Evolutionary conservation across 1,140 invertebrate genomes (phyloP).

Genomic region (Portunus trituberculatus): DNA sequence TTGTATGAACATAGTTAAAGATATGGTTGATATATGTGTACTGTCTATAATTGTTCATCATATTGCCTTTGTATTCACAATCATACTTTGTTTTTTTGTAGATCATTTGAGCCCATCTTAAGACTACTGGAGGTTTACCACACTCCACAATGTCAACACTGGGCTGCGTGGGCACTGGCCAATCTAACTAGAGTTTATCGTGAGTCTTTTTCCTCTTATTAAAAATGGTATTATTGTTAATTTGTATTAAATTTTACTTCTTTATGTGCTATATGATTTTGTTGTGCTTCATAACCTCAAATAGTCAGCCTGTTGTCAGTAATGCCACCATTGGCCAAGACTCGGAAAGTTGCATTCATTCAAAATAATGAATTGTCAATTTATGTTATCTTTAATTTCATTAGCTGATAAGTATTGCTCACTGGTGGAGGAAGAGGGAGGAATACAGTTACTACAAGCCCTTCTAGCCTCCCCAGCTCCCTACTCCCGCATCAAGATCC

Average conservation of each 20-base stretch:
- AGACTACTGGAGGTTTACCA: conserved; percentile 89
- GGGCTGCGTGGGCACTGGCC: conserved; percentile 98
- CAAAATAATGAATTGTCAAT: neutral
- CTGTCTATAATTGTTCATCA: neutral
- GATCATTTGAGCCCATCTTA: conserved; percentile 94
- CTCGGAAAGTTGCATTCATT: neutral
- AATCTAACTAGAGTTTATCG: conserved; percentile 96
- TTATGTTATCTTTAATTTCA: conserved; percentile 78
- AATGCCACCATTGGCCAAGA: neutral
- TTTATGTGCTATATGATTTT: neutral
- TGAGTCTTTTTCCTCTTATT: conserved; percentile 79
- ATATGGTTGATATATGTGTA: neutral
- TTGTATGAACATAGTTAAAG: neutral
- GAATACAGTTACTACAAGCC: conserved; percentile 87
- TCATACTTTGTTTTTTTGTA: conserved; percentile 76
- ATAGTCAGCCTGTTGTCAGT: neutral
- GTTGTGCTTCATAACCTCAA: neutral
- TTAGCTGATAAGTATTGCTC: conserved; percentile 94
- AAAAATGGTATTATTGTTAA: neutral
- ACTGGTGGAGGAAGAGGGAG: conserved; percentile 92
- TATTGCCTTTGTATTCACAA: neutral
- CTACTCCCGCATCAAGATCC: conserved; percentile 62
- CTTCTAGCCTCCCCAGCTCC: conserved; percentile 82
- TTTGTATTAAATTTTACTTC: neutral
- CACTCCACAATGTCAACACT: conserved; percentile 94